Evolutionary conservation across 2,113 vertebrate genomes (phyloP), one percentile per base, ranked within the genome.

Genomic region (human (Homo sapiens)): DNA sequence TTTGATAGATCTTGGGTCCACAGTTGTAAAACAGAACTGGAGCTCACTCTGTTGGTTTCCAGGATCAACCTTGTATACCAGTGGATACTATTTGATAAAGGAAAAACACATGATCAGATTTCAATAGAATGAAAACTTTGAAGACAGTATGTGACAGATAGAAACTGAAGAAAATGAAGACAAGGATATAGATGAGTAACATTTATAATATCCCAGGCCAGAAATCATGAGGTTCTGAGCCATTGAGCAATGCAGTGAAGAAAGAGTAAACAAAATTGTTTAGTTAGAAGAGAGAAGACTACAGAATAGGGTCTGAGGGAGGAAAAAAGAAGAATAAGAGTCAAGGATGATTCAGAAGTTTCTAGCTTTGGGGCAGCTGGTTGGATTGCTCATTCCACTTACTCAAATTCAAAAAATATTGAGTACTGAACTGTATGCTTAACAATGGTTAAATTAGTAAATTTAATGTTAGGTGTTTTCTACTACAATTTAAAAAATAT

Each of bases 121-220:
- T 94, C 76, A 64, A 61, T 45, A 90, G 52, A 82, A 72, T 87
- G 79, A 91, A 68, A 89, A 78, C 38, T 84, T 97, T 79, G 45
- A 84, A 94, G 83, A 84, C 18, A 61, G 9, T 70, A 18, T 68
- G 11, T 40, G 25, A 83, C 75, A 94, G 25, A 83, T 75, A 94
- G 25, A 72, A 25, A 88, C 23, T 81, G 25, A 93, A 82, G 40
- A 92, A 72, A n/a, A 52, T 95, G 27, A 93, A 81, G 43, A 83
- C 27, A 90, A 32, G n/a, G 11, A n/a, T 43, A 52, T 43, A 89
- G 32, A 66, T 23, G 57, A 32, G 59, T 64, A 43, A 59, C 27
- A 57, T 89, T 55, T 83, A 64, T 38, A 83, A 12, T 83, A 79
- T 35, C 70, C 14, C 8, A 48, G 90, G 38, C 30, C 18, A 84